phyloP scores from a whole-genome alignment of 1,140 invertebrate species.

The Mylabris phalerata region DNA sequence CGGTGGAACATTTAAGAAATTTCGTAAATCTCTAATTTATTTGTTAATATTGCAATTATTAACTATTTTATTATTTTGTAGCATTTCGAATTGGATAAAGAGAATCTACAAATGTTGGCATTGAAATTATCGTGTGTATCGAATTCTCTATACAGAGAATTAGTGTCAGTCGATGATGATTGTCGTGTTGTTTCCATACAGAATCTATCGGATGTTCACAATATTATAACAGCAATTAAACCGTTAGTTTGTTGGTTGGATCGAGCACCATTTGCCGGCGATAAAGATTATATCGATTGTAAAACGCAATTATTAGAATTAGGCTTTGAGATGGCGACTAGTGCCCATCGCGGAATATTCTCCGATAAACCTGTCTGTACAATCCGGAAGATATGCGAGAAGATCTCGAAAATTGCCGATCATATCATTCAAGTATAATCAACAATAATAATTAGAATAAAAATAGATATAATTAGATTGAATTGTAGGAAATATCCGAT shows the following conservation, averaged over 20 bases:
- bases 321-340: constrained; percentile 78
- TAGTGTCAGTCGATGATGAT: constrained; percentile 54
- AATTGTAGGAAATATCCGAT: constrained; percentile 64
- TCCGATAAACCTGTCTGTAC: constrained; percentile 70
- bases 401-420: constrained; percentile 72
- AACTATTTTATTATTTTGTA: constrained; percentile 41
- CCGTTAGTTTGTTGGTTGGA: constrained; percentile 83
- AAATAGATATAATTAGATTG: not conserved
- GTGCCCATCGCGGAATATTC: constrained; percentile 79
- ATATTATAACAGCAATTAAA: constrained; percentile 77
- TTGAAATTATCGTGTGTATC: constrained; percentile 77
- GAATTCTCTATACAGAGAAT: constrained; percentile 68
- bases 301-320: constrained; percentile 67
- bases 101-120: constrained; percentile 84
- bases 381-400: constrained; percentile 62
- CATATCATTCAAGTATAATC: constrained; percentile 66
- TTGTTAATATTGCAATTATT: not conserved
- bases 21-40: constrained; percentile 53
- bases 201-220: constrained; percentile 74
- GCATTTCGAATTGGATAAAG: constrained; percentile 85
- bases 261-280: constrained; percentile 61
- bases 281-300: constrained; percentile 60
- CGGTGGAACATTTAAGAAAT: constrained; percentile 79
- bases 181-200: constrained; percentile 68
- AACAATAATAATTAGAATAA: not conserved